Conservation (phyloP, 2,113 vertebrate species). For the Tragelaphus imberbis region DNA sequence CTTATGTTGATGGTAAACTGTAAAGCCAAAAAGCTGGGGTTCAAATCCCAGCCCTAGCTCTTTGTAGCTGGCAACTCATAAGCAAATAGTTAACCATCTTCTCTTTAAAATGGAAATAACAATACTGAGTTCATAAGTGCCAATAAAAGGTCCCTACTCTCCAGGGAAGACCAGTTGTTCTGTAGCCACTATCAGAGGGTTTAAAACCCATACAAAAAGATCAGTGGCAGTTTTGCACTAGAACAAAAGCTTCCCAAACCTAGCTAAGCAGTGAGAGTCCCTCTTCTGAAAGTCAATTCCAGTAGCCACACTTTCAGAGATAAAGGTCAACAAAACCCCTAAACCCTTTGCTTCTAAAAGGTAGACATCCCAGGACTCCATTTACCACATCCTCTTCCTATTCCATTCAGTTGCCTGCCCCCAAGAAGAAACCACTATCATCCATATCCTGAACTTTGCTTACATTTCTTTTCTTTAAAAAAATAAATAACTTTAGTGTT, state of each 20-base stretch:
- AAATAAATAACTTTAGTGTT: not conserved
- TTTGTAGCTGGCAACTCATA: not conserved
- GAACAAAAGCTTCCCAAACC: not conserved
- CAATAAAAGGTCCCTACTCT: not conserved
- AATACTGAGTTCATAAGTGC: not conserved
- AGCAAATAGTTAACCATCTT: not conserved
- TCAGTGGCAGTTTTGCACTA: not conserved
- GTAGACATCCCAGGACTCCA: not conserved
- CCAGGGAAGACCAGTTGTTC: not conserved
- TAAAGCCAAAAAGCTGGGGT: not conserved
- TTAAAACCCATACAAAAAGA: not conserved
- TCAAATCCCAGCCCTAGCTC: not conserved
- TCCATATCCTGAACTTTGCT: not conserved
- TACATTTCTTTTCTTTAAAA: not conserved
- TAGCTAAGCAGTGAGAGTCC: not conserved
- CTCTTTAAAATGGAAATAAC: not conserved
- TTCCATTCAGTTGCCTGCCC: not conserved
- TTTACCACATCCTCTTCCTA: not conserved
- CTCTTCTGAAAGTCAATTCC: not conserved
- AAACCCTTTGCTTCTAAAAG: not conserved
- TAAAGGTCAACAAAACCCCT: not conserved
- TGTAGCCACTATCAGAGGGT: not conserved
- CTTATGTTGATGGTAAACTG: not conserved
- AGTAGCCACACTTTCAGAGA: not conserved
- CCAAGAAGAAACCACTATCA: not conserved